A percentile compares a stretch with the other conserved stretches of the same genome.
These are phyloP conservation scores for Alviniconcha strummeri DNA, from an alignment of 2,888 invertebrate genomes.

Conservation along the genomic window DNA sequence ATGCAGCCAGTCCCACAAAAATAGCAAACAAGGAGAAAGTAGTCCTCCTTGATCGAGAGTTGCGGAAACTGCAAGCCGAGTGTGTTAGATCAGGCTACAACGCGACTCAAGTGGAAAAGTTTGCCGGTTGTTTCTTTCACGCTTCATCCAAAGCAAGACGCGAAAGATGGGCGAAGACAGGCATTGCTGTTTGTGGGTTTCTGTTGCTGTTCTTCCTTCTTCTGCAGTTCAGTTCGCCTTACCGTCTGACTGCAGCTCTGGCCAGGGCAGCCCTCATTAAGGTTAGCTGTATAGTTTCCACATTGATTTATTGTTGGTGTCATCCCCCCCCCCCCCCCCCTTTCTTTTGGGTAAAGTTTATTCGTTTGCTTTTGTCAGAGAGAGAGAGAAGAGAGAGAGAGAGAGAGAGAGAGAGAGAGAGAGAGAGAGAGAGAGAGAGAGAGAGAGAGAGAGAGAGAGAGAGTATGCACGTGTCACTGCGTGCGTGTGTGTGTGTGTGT, in stretches of 20 bases:
- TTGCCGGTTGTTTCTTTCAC: constrained; percentile 48
- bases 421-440: background rate
- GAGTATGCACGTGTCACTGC: background rate
- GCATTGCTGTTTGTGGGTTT: constrained; percentile 37
- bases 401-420: background rate
- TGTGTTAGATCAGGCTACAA: constrained; percentile 55
- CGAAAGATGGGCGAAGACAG: constrained; percentile 37
- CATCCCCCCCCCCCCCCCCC: too few species aligned
- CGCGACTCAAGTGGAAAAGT: constrained; percentile 48
- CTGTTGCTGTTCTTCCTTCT: constrained; percentile 37
- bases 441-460: background rate
- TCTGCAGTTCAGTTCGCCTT: constrained; percentile 46
- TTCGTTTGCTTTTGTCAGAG: background rate
- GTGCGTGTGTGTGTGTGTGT: background rate
- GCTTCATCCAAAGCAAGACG: background rate
- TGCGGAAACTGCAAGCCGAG: constrained; percentile 52
- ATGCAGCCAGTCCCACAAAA: background rate
- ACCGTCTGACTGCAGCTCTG: constrained; percentile 37
- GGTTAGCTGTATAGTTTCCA: background rate
- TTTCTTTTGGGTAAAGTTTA: background rate
- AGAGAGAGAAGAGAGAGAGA: background rate
- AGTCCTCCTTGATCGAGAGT: constrained; percentile 52
- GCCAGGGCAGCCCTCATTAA: constrained; percentile 43
- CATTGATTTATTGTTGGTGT: too few species aligned
- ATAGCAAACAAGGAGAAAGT: constrained; percentile 52